phyloP scores from a whole-genome alignment of 2,113 vertebrate species.

The Silurus asotus region DNA sequence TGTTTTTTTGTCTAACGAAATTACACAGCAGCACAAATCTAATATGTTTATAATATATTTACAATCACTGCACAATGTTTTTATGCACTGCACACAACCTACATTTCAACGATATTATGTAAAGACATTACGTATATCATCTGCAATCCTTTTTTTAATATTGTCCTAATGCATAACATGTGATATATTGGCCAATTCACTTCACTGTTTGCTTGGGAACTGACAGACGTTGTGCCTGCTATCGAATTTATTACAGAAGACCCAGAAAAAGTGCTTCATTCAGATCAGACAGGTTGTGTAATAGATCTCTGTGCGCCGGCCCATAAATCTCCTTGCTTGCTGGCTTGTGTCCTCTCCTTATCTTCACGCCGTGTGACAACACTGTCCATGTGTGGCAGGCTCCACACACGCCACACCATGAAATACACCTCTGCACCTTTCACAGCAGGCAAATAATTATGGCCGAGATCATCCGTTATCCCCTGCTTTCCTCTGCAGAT shows the following conservation, averaged over 20 bases:
- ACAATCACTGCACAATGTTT: neutral
- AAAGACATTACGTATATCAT: neutral
- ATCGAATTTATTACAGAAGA: slow-evolving; percentile 8
- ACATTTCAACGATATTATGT: neutral
- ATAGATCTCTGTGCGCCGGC: neutral
- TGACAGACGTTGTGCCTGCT: neutral
- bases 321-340: slow-evolving; percentile 49
- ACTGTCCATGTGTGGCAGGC: slow-evolving; percentile 44
- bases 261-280: slow-evolving; percentile 16
- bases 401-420: slow-evolving; percentile 29
- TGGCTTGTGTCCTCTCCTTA: slow-evolving; percentile 50
- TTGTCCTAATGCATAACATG: neutral
- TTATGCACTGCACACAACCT: neutral
- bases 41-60: too few relatives aligned
- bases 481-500: slow-evolving; percentile 18
- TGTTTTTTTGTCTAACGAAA: neutral
- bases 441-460: slow-evolving; percentile 50
- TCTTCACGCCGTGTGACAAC: slow-evolving; percentile 40
- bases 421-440: slow-evolving; percentile 47
- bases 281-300: slow-evolving; percentile 11
- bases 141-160: neutral
- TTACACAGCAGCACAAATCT: too few relatives aligned
- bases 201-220: slow-evolving; percentile 21
- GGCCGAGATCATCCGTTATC: slow-evolving; percentile 54
- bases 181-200: neutral